These are phyloP conservation scores for Ladona fulva DNA, from an alignment of 1,140 invertebrate genomes.

Conservation along the genomic window DNA sequence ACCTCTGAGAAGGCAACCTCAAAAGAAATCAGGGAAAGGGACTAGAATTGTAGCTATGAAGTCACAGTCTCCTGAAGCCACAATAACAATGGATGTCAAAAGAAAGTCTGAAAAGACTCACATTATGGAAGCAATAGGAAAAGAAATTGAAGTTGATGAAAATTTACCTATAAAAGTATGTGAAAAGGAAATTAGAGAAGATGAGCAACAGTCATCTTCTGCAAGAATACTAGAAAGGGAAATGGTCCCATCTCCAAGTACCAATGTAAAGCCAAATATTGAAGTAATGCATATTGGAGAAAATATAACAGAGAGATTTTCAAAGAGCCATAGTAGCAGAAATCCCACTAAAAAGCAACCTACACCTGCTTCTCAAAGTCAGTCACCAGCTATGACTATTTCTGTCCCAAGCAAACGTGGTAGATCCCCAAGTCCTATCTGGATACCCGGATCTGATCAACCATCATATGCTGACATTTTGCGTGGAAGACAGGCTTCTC, in stretches of 20 bases:
- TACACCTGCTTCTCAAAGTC: neutral
- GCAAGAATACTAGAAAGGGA: neutral
- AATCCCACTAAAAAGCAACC: neutral
- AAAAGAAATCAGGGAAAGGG: neutral
- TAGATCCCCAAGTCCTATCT: conserved; percentile 60
- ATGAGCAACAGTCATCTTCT: neutral
- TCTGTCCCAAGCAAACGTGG: conserved; percentile 26
- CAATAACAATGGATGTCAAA: neutral
- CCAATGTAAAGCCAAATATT: neutral
- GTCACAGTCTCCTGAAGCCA: neutral
- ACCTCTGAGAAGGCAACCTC: neutral
- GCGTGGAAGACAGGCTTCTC: conserved; percentile 39
- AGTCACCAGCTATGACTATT: neutral
- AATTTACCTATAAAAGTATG: neutral
- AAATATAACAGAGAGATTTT: neutral
- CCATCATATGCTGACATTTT: conserved; percentile 67
- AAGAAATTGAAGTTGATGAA: conserved; percentile 2
- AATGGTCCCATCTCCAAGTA: neutral
- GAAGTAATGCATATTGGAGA: neutral
- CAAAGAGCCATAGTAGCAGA: neutral
- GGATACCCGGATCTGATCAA: conserved; percentile 51
- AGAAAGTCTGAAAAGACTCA: neutral
- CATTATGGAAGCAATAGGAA: conserved; percentile 20
- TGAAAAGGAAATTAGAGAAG: conserved; percentile 10
- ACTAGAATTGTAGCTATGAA: neutral